Conservation (phyloP, 2,888 invertebrate species). For the Drosophila atroscutellata region DNA sequence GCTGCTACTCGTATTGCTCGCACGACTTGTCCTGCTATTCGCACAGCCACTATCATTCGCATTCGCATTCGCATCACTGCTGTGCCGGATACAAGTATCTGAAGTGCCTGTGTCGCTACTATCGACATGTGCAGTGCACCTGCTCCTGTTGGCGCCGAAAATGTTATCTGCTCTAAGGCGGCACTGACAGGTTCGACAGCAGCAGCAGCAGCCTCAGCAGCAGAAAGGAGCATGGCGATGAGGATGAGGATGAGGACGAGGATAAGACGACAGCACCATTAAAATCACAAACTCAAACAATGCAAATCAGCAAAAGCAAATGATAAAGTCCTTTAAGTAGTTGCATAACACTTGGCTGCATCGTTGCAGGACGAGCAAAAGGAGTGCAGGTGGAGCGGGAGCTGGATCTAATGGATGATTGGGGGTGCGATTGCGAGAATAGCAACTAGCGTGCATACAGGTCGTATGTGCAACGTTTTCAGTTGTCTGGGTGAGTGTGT, state of each 20-base stretch:
- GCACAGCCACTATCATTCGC: conserved; percentile 70
- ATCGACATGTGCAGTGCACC: conserved; percentile 74
- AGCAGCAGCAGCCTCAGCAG: neutral
- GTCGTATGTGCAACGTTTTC: conserved; percentile 77
- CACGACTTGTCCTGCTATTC: conserved; percentile 72
- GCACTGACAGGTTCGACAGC: conserved; percentile 9
- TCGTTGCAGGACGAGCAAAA: conserved; percentile 32
- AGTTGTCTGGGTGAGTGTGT: conserved; percentile 63
- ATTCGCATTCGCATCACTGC: conserved; percentile 67
- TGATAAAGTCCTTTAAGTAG: conserved; percentile 78
- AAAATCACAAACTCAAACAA: conserved; percentile 70
- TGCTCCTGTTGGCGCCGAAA: conserved; percentile 77
- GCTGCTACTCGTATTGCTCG: conserved; percentile 73
- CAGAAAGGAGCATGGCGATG: neutral
- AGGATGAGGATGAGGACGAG: conserved; percentile 1
- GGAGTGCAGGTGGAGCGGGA: conserved; percentile 11
- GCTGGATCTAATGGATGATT: conserved; percentile 35
- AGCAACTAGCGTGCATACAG: conserved; percentile 79
- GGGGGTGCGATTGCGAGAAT: conserved; percentile 42
- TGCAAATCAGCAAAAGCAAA: conserved; percentile 66
- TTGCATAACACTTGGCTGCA: conserved; percentile 79
- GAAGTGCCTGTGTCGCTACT: conserved; percentile 74
- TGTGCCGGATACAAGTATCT: conserved; percentile 76
- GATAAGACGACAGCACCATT: conserved; percentile 41
- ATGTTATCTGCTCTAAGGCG: conserved; percentile 70